Conservation (phyloP, 2,113 vertebrate species). For the Plectropomus leopardus region DNA sequence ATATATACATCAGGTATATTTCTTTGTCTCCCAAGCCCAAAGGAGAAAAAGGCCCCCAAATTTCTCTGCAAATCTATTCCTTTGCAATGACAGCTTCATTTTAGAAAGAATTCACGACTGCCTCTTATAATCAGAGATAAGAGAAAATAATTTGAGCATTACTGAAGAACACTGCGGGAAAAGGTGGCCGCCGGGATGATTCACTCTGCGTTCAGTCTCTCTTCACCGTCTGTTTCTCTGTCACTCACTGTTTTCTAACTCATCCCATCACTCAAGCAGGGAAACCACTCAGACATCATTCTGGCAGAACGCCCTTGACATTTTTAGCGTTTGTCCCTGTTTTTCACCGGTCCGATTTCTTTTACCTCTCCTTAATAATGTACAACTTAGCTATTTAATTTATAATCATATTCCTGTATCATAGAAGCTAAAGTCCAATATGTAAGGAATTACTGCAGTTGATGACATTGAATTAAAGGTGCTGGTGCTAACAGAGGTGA, state of each 20-base stretch:
- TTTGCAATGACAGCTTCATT: background rate
- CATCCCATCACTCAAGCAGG: slow-evolving; percentile 51
- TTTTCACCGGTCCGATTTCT: slow-evolving; percentile 39
- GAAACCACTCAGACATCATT: slow-evolving; percentile 56
- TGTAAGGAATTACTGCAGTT: background rate
- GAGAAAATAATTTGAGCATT: slow-evolving; percentile 49
- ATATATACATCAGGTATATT: background rate
- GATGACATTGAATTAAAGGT: too few species aligned
- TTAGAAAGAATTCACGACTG: slow-evolving; percentile 25
- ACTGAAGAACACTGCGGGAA: slow-evolving; percentile 29
- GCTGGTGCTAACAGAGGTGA: background rate
- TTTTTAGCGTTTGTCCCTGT: slow-evolving; percentile 50
- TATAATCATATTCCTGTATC: background rate
- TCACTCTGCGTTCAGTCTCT: slow-evolving; percentile 45
- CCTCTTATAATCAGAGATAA: slow-evolving; percentile 45
- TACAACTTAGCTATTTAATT: background rate
- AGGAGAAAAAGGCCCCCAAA: background rate
- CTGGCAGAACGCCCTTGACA: slow-evolving; percentile 63
- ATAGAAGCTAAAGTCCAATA: background rate
- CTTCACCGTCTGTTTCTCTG: slow-evolving; percentile 57
- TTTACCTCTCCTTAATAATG: slow-evolving; percentile 13
- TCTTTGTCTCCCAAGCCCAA: background rate
- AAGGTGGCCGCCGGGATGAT: slow-evolving; percentile 61
- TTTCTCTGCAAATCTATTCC: background rate
- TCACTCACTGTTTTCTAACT: slow-evolving; percentile 58